Base-by-base conservation (phyloP, 1,140 invertebrate genomes). In the Pristionchus pacificus region DNA sequence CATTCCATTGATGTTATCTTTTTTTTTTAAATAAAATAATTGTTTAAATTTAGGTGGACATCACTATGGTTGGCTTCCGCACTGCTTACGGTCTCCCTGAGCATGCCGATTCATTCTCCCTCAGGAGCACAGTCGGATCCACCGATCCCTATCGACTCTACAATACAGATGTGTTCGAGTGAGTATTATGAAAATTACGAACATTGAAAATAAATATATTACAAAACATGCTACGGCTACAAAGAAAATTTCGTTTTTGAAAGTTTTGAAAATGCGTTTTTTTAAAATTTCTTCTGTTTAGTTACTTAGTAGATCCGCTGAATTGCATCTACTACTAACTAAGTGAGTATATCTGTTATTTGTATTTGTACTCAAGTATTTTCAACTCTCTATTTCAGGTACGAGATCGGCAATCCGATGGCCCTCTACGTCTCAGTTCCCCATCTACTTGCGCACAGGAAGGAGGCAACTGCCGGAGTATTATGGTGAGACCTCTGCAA, bases 131-230 rank as follows among this genome's bases (percentile, higher is more conserved):
- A 0, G 91, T 90, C 19, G 71, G 71, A 68, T 63, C 55, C 29
- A 68, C 66, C 1, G 71, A 73, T 64, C 71, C 71, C 10, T 73
- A 68, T 29, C 58, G 97, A 30, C 85, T 99, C 19, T 99, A 94
- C 83, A 99, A 98, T 86, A 86, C 98, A 80, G 97, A 99, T 87
- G 95, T 99, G 0, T 99, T 98, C 87, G 96, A 99, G 85, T 49
- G 19, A 49, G 38, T 49, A 10, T 49, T 49, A 10, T 19, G 38
- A 49, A 49, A 19, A 49, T n/a, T n/a, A n/a, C n/a, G n/a, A n/a
- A n/a, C n/a, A n/a, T n/a, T n/a, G n/a, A n/a, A n/a, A n/a, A n/a
- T n/a, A n/a, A n/a, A n/a, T n/a, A n/a, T n/a, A n/a, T n/a, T n/a
- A n/a, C n/a, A n/a, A n/a, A n/a, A n/a, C n/a, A n/a, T n/a, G n/a